phyloP scores from a whole-genome alignment of 2,113 vertebrate genomes.

The Ginglymostoma cirratum region DNA sequence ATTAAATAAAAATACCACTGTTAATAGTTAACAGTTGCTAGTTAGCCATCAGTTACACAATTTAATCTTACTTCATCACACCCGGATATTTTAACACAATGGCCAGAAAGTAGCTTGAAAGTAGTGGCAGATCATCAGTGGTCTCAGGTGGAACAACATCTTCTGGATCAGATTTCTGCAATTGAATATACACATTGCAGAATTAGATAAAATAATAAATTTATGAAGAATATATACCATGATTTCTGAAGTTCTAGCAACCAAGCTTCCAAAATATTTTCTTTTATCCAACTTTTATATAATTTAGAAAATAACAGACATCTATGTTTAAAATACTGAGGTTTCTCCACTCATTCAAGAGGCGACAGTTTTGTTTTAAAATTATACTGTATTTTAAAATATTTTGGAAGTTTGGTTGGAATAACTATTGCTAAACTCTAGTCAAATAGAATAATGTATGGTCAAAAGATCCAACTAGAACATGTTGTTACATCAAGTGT shows the following conservation, averaged over 20 bases:
- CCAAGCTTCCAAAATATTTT: background rate
- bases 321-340: background rate
- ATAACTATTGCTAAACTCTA: too few relatives aligned
- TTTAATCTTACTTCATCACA: conserved; percentile 66
- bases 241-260: background rate
- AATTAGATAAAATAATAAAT: background rate
- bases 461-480: background rate
- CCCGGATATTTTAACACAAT: conserved; percentile 61
- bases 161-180: conserved; percentile 54
- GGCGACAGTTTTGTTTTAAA: background rate
- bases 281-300: background rate
- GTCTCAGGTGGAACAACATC: conserved; percentile 58
- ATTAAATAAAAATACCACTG: background rate
- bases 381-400: too few relatives aligned
- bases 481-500: background rate
- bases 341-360: background rate
- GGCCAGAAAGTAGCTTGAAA: conserved; percentile 68
- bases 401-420: too few relatives aligned
- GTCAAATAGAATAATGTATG: background rate
- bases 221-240: background rate
- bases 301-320: background rate
- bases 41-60: background rate
- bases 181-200: background rate
- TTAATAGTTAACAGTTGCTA: background rate
- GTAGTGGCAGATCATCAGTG: conserved; percentile 70